These are phyloP conservation scores for Sthenelais limicola DNA, from an alignment of 2,888 invertebrate species.

Conservation along the genomic window DNA sequence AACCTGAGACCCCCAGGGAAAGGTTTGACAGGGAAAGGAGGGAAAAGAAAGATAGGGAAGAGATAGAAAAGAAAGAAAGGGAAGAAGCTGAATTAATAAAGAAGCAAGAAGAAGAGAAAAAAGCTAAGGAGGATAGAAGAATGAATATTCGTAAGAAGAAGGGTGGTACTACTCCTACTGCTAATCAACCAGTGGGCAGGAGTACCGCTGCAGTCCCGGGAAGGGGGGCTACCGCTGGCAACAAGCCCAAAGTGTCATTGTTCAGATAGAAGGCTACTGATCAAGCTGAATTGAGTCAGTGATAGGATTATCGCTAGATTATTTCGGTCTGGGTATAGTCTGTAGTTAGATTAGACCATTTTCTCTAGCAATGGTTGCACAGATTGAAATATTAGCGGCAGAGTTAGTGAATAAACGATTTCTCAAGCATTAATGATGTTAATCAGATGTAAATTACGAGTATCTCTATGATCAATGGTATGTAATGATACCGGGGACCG, in stretches of 20 bases:
- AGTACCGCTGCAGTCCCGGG: neutral
- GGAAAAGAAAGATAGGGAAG: slow-evolving; percentile 14
- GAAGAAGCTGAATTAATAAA: slow-evolving; percentile 13
- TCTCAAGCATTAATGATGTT: no score
- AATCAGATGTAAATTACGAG: no score
- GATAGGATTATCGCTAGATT: no score
- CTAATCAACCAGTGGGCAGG: no score
- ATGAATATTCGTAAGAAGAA: slow-evolving; percentile 1
- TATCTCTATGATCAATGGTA: no score
- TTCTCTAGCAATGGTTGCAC: no score
- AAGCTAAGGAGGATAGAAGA: slow-evolving; percentile 12
- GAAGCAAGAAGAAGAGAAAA: slow-evolving; percentile 25
- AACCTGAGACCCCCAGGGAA: slow-evolving; percentile 1
- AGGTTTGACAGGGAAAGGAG: slow-evolving; percentile 31
- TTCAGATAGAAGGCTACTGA: slow-evolving; percentile 38
- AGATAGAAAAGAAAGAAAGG: neutral
- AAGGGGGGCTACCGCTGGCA: slow-evolving; percentile 11
- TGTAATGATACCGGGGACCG: no score
- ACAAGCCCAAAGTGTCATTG: slow-evolving; percentile 36
- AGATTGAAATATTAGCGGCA: no score
- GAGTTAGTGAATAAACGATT: no score
- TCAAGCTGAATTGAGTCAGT: slow-evolving; percentile 19
- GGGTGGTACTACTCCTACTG: no score
- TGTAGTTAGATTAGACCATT: no score
- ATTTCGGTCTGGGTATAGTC: no score